phyloP scores from a whole-genome alignment of 2,113 vertebrate genomes.

The Collichthys lucidus region DNA sequence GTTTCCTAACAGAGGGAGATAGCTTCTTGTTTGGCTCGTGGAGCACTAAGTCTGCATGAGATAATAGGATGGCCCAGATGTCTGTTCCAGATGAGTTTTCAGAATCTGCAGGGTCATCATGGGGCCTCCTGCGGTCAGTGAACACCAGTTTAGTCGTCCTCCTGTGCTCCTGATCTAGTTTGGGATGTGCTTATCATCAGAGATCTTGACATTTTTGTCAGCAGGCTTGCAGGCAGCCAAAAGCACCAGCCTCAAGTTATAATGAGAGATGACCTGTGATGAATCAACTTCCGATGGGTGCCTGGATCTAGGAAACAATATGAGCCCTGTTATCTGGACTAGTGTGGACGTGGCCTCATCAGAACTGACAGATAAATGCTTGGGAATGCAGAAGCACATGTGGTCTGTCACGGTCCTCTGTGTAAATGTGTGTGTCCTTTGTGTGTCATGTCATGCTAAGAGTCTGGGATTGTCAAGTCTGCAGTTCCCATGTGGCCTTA shows the following conservation, averaged over 20 bases:
- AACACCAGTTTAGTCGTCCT: not conserved
- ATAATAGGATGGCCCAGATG: no score
- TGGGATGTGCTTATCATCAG: not conserved
- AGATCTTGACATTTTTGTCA: not conserved
- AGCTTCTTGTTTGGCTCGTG: no score
- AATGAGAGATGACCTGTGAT: not conserved
- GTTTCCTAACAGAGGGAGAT: no score
- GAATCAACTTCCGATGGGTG: not conserved
- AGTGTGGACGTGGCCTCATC: not conserved
- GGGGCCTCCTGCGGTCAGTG: not conserved
- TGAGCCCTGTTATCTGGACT: not conserved
- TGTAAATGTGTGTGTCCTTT: slow-evolving; percentile 15
- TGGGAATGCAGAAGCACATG: slow-evolving; percentile 4
- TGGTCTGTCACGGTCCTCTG: not conserved
- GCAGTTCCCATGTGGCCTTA: slow-evolving; percentile 59
- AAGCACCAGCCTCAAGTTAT: not conserved
- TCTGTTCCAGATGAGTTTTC: no score
- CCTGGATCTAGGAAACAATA: not conserved
- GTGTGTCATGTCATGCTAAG: slow-evolving; percentile 35
- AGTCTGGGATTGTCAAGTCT: slow-evolving; percentile 59
- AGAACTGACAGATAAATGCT: not conserved
- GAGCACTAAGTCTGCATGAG: no score
- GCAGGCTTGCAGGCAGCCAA: not conserved
- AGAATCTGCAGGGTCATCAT: not conserved
- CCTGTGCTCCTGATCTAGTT: not conserved